These are phyloP conservation scores for Drosophila albomicans DNA, from an alignment of 1,140 invertebrate species.

Conservation along the genomic window DNA sequence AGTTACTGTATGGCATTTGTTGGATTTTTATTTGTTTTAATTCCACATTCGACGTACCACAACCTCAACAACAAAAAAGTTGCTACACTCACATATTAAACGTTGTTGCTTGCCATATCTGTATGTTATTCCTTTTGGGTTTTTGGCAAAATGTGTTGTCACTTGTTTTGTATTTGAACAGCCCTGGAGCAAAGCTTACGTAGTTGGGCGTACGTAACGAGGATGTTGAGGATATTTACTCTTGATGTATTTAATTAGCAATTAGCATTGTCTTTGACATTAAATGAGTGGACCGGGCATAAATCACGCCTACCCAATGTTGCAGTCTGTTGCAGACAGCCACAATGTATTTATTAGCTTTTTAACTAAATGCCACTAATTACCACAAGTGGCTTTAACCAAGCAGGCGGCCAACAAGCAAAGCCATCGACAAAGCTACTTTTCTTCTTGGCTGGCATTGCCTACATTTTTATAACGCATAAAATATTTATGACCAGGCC, in stretches of 20 bases:
- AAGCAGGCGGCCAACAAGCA: not conserved
- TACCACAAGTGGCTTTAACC: slow-evolving; percentile 71
- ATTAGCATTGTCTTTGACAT: slow-evolving; percentile 65
- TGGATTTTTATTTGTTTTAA: slow-evolving; percentile 57
- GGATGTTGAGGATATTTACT: not conserved
- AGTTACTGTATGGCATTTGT: slow-evolving; percentile 40
- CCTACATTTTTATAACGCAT: slow-evolving; percentile 71
- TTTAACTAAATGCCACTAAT: slow-evolving; percentile 77
- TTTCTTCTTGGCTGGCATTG: slow-evolving; percentile 18
- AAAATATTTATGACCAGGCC: slow-evolving; percentile 74
- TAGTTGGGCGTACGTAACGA: no score
- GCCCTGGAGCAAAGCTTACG: not conserved
- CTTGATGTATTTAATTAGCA: slow-evolving; percentile 59
- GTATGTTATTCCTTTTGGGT: not conserved
- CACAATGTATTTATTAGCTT: slow-evolving; percentile 72
- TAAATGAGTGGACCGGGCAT: slow-evolving; percentile 36
- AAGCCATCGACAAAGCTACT: not conserved
- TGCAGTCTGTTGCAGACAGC: slow-evolving; percentile 18
- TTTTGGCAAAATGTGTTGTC: not conserved
- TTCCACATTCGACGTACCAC: slow-evolving; percentile 32
- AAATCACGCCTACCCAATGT: slow-evolving; percentile 54
- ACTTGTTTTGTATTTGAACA: not conserved
- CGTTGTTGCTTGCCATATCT: not conserved
- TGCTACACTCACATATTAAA: slow-evolving; percentile 13
- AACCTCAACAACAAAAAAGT: slow-evolving; percentile 3